phyloP scores from a whole-genome alignment of 2,113 vertebrate species.

The Plectropomus leopardus region DNA sequence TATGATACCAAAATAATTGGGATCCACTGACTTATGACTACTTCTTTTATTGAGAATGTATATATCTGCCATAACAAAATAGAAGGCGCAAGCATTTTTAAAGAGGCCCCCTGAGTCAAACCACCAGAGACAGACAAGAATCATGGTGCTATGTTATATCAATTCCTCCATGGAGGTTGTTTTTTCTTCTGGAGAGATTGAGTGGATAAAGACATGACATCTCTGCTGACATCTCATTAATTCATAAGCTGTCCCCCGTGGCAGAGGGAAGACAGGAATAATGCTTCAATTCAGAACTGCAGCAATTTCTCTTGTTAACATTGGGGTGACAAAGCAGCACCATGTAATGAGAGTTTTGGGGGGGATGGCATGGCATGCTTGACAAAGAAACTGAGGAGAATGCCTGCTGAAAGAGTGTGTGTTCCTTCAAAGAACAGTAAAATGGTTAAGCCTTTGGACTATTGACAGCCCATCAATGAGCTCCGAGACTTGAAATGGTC shows the following conservation, averaged over 20 bases:
- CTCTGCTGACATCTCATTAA: conserved; percentile 78
- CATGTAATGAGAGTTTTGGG: conserved; percentile 53
- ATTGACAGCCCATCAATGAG: conserved; percentile 16
- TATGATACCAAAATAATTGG: neutral
- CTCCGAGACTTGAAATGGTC: conserved; percentile 25
- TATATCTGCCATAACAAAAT: conserved; percentile 48
- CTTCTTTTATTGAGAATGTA: conserved; percentile 18
- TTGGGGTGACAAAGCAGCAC: conserved; percentile 49
- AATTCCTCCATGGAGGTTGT: conserved; percentile 23
- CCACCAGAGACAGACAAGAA: conserved; percentile 50
- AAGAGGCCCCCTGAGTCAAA: conserved; percentile 38
- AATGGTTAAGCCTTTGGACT: neutral
- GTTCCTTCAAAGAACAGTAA: conserved; percentile 19
- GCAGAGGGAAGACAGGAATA: conserved; percentile 55
- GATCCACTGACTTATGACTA: conserved; percentile 4
- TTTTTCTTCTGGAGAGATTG: conserved; percentile 63
- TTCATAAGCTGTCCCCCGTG: conserved; percentile 71
- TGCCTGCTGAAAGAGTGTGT: conserved; percentile 14
- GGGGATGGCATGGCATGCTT: neutral
- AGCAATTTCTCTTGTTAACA: conserved; percentile 62
- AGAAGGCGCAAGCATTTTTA: conserved; percentile 33
- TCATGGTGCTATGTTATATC: conserved; percentile 37
- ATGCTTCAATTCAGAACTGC: conserved; percentile 53
- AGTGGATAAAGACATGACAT: conserved; percentile 76
- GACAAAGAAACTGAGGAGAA: conserved; percentile 26